Evolutionary conservation across 2,113 vertebrate genomes (phyloP).

Genomic region (Ciconia maguari): DNA sequence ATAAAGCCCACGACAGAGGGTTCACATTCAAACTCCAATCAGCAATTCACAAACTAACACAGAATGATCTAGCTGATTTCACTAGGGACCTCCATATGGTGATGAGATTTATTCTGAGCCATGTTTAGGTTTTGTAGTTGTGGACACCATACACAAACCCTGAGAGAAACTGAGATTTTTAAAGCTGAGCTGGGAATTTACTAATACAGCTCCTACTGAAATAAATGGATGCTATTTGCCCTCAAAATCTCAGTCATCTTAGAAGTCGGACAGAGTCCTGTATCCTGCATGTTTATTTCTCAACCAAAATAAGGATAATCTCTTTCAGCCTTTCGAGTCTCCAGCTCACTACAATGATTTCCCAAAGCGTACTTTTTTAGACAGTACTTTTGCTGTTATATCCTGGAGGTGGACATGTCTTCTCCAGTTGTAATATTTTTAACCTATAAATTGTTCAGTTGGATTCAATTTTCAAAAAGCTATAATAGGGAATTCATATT

Average conservation of each 20-base stretch:
- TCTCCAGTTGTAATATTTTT: neutral
- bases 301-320: neutral
- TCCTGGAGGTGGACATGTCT: neutral
- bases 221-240: constrained; percentile 7
- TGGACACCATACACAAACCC: constrained; percentile 18
- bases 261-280: neutral
- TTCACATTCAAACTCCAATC: constrained; percentile 54
- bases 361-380: neutral
- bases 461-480: neutral
- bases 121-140: constrained; percentile 56
- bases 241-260: neutral
- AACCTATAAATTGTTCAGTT: neutral
- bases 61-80: constrained; percentile 65
- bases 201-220: neutral
- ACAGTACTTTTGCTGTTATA: neutral
- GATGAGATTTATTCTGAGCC: constrained; percentile 65
- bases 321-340: neutral
- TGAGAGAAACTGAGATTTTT: constrained; percentile 8
- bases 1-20: constrained; percentile 34
- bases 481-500: neutral
- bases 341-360: neutral
- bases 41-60: constrained; percentile 51
- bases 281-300: neutral
- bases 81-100: constrained; percentile 65
- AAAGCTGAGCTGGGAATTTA: constrained; percentile 31